Percentiles rank a stretch among this genome's conserved stretches.
Evolutionary conservation across 2,113 vertebrate species (phyloP).

Genomic region (Rousettus leschenaultii): DNA sequence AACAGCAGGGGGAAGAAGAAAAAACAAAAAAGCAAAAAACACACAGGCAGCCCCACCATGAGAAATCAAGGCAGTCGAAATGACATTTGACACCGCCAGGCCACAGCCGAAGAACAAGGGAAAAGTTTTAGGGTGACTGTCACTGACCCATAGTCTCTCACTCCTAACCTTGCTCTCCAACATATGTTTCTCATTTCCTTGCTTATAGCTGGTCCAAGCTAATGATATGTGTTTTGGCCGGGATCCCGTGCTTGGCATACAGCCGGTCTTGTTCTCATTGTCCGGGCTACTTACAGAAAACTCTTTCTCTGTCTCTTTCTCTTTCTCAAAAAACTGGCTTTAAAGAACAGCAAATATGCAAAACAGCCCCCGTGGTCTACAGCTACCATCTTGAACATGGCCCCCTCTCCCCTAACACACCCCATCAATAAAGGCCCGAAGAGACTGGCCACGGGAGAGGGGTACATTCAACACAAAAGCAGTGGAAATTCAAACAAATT

Average conservation of each 20-base stretch:
- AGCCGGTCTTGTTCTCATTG: slow-evolving; percentile 88
- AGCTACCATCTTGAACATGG: slow-evolving; percentile 81
- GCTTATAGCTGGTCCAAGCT: slow-evolving; percentile 87
- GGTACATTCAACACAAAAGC: slow-evolving; percentile 87
- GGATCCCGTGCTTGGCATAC: slow-evolving; percentile 86
- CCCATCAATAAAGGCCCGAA: slow-evolving; percentile 69
- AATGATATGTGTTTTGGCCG: slow-evolving; percentile 90
- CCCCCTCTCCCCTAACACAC: slow-evolving; percentile 66
- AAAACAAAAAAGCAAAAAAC: slow-evolving; percentile 59
- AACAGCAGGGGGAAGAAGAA: slow-evolving; percentile 44
- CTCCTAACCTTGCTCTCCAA: slow-evolving; percentile 85
- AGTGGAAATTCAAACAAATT: slow-evolving; percentile 98
- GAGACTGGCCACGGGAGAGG: slow-evolving; percentile 84
- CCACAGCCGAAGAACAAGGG: slow-evolving; percentile 87
- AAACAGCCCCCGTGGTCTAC: slow-evolving; percentile 78
- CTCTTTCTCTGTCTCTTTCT: slow-evolving; percentile 83
- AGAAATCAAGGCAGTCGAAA: slow-evolving; percentile 84
- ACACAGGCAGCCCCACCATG: slow-evolving; percentile 83
- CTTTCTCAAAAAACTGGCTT: slow-evolving; percentile 81
- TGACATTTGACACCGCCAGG: slow-evolving; percentile 85
- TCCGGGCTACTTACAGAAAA: slow-evolving; percentile 88
- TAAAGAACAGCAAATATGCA: slow-evolving; percentile 85
- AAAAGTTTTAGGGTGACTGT: slow-evolving; percentile 83
- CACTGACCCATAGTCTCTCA: slow-evolving; percentile 86
- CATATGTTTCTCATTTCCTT: slow-evolving; percentile 90